Evolutionary conservation across 2,113 vertebrate genomes (phyloP).

Genomic region (Trematocara variabile): DNA sequence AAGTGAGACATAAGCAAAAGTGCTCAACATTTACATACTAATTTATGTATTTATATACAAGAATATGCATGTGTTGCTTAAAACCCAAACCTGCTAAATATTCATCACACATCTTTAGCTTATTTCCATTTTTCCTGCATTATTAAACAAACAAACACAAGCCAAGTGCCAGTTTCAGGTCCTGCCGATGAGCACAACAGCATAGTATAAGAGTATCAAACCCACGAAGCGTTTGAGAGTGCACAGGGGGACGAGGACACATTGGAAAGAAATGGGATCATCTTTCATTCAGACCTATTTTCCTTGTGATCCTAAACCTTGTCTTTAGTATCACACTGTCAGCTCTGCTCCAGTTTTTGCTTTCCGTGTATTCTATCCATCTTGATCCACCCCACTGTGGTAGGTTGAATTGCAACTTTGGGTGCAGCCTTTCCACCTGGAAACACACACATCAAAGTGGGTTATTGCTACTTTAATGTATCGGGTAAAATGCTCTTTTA

Average conservation of each 20-base stretch:
- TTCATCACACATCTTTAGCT: not conserved
- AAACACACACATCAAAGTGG: not conserved
- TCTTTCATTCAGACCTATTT: slow-evolving; percentile 45
- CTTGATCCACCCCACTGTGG: not conserved
- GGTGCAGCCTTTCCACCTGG: not conserved
- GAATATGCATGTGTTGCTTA: slow-evolving; percentile 15
- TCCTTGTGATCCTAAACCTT: slow-evolving; percentile 18
- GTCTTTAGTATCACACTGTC: slow-evolving; percentile 16
- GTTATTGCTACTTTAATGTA: not conserved
- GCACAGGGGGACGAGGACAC: not conserved
- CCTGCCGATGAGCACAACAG: not conserved
- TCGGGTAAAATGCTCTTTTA: not conserved
- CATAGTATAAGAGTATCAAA: not conserved
- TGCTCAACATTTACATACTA: slow-evolving; percentile 13
- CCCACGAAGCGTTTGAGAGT: not conserved
- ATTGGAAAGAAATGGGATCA: slow-evolving; percentile 6
- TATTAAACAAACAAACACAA: slow-evolving; percentile 28
- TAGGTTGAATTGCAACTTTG: not conserved
- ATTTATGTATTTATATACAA: slow-evolving; percentile 18
- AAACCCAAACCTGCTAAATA: slow-evolving; percentile 13
- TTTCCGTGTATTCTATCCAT: not conserved
- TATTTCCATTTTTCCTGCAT: slow-evolving; percentile 30
- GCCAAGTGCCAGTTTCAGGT: not conserved
- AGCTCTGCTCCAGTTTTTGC: slow-evolving; percentile 28
- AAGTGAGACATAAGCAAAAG: not conserved